Evolutionary conservation across 1,140 invertebrate genomes (phyloP), one percentile per base, ranked within the genome.

Genomic region (Hypothenemus hampei): DNA sequence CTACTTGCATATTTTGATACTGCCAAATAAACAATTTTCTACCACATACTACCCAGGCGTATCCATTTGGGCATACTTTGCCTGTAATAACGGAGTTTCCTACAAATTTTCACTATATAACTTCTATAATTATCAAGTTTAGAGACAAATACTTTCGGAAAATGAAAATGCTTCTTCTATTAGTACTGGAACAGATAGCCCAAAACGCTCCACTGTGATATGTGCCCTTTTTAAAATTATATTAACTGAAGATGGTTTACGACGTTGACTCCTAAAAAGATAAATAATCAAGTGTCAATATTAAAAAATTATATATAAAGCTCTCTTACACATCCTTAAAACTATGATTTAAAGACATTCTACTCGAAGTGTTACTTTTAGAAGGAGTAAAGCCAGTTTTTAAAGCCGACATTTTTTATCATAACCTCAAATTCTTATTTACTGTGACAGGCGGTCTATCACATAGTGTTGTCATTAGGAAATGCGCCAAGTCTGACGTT

Each of bases 91-190:
- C 70, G 24, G 75, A 77, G 61, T 75, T 78, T 50, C 76, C 83
- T 22, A 67, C 59, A 54, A 58, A 36, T 18, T 39, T 50, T 50
- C 15, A 62, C 58, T 37, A 57, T 50, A 48, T 61, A 63, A 31
- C n/a, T 33, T n/a, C n/a, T n/a, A n/a, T n/a, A n/a, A n/a, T 47
- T 15, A 5, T 33, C 11, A 8, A 47, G 6, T 21, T 43, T 5
- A 43, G 57, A 35, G 36, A 26, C 20, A 74, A 77, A 76, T 78
- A 89, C 87, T 62, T 57, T 89, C 84, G 21, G 82, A 80, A 71
- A 88, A 85, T 20, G 86, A 87, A n/a, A 95, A 69, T 8, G 87
- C 87, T 76, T 94, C 91, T 22, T 88, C 92, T 0, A 96, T 86
- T 29, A 89, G 75, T 3, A 93, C 89, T 33, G 92, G 92, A 13